Evolutionary conservation across 2,888 invertebrate species (phyloP), one percentile per base, ranked within the genome.

Genomic region (Leistus spinibarbis): DNA sequence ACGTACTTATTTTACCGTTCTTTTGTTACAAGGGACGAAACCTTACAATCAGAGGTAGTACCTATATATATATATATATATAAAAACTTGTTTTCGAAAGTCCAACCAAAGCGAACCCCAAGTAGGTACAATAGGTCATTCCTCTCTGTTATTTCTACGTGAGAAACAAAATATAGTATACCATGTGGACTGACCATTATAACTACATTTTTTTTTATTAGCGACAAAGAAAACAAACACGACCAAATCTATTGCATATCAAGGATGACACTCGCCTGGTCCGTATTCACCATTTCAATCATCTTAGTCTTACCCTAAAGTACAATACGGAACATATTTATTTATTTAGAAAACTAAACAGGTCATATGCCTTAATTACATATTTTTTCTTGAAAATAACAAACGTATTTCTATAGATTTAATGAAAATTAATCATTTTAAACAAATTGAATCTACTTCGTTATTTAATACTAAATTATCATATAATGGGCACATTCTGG

Each of bases 101-200:
- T 7, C 40, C 60, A 54, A 27, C 40, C 60, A 54, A 27, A 20
- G 40, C 40, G 60, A 60, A 69, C 69, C 69, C 69, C 69, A 60
- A 68, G 68, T 40, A 40, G 40, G 40, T 56, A 68, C 60, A 69
- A 69, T 69, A 69, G 69, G 69, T 69, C 69, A 69, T 69, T 69
- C 69, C 53, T 19, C 54, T 40, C 40, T 40, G 40, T 10, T 40
- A 40, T 40, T 40, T 40, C 40, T 40, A 40, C 40, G 40, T 40
- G 40, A 40, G 40, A 40, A 40, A 40, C 40, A 40, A 40, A 40
- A 40, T 40, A 40, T 40, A 40, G 40, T 10, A 40, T 40, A 7
- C 40, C 40, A 40, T 40, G 40, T 40, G 40, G 40, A 40, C 40
- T 40, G 40, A 40, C 40, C 40, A 40, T 40, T 40, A 40, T 40